phyloP scores from a whole-genome alignment of 2,797 vertebrate species.

The Phoebastria nigripes region DNA sequence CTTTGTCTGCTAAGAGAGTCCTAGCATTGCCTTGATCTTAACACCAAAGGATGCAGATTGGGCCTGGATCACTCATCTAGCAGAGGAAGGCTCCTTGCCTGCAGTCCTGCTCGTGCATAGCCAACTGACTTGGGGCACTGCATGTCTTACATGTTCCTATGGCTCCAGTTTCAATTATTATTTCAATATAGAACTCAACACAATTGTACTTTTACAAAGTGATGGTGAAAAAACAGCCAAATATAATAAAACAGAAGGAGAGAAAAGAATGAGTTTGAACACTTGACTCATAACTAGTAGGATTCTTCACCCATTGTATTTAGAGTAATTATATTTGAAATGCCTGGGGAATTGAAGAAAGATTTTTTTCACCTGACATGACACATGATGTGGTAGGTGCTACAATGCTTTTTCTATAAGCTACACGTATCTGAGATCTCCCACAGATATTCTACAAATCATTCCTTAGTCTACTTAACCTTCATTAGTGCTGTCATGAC shows the following conservation, averaged over 20 bases:
- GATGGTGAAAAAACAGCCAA: background rate
- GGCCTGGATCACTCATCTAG: background rate
- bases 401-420: background rate
- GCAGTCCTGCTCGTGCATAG: background rate
- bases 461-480: constrained; percentile 19
- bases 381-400: background rate
- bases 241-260: background rate
- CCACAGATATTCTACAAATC: background rate
- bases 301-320: constrained; percentile 20
- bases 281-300: constrained; percentile 32
- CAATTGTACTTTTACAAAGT: background rate
- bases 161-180: background rate
- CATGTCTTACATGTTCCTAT: background rate
- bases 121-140: background rate
- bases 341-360: background rate
- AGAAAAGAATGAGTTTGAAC: background rate
- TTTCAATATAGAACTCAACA: background rate
- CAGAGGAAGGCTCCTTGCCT: background rate
- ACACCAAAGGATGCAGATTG: background rate
- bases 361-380: background rate
- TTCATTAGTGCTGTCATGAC: constrained; percentile 50
- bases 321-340: constrained; percentile 35
- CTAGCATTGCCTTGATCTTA: background rate
- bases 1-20: background rate
- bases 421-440: background rate